These are phyloP conservation scores for Danaus plexippus DNA, from an alignment of 1,140 invertebrate genomes.

Conservation along the genomic window DNA sequence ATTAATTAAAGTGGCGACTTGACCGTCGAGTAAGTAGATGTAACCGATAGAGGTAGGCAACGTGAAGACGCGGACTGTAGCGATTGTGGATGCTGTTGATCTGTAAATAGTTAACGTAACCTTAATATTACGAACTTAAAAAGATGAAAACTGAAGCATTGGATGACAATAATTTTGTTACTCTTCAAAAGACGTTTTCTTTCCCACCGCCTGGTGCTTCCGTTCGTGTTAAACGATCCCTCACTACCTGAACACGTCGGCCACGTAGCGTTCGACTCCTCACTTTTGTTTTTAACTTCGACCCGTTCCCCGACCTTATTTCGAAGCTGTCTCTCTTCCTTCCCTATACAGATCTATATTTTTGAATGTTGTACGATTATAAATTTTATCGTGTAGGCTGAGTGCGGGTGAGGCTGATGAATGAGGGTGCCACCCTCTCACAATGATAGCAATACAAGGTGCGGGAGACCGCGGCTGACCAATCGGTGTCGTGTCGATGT, in stretches of 20 bases:
- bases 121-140: slow-evolving; percentile 42
- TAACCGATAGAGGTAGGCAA: slow-evolving; percentile 50
- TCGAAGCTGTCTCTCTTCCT: no score
- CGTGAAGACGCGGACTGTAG: slow-evolving; percentile 33
- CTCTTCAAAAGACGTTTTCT: slow-evolving; percentile 33
- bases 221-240: slow-evolving; percentile 9
- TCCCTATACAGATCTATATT: no score
- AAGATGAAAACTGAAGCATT: slow-evolving; percentile 64
- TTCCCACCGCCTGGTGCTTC: slow-evolving; percentile 21
- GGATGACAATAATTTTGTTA: slow-evolving; percentile 71
- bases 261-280: neutral
- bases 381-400: no score
- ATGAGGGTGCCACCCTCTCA: slow-evolving; percentile 4
- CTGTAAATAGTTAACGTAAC: slow-evolving; percentile 46
- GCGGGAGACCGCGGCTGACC: slow-evolving; percentile 46
- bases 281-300: neutral
- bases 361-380: no score
- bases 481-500: slow-evolving; percentile 65
- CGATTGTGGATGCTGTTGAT: slow-evolving; percentile 41
- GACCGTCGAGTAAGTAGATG: slow-evolving; percentile 38
- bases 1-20: slow-evolving; percentile 40
- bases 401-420: no score
- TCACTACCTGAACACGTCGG: no score
- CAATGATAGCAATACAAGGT: slow-evolving; percentile 49
- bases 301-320: neutral